Evolutionary conservation across 2,888 invertebrate genomes (phyloP).

Genomic region (Phortica okadai): DNA sequence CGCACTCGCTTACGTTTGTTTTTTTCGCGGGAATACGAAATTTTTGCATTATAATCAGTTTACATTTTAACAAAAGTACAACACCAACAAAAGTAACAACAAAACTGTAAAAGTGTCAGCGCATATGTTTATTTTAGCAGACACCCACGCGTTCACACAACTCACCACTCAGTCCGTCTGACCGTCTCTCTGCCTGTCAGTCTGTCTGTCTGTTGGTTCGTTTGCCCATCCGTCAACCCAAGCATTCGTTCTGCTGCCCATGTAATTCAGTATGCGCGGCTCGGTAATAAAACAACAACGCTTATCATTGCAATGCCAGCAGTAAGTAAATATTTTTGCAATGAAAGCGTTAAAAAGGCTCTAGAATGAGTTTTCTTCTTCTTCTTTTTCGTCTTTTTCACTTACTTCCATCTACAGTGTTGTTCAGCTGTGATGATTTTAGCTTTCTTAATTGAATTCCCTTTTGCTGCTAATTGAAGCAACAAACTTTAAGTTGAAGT

Average conservation of each 20-base stretch:
- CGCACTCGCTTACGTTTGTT: constrained; percentile 8
- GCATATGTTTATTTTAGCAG: neutral
- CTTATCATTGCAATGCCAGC: constrained; percentile 20
- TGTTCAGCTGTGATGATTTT: no score
- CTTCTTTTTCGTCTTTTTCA: neutral
- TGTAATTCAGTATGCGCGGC: no score
- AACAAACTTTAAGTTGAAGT: no score
- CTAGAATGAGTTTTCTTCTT: neutral
- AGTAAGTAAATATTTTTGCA: constrained; percentile 25
- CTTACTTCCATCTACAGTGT: no score
- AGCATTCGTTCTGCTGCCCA: no score
- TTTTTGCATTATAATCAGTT: constrained; percentile 30
- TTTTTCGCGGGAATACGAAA: neutral
- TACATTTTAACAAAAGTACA: constrained; percentile 4
- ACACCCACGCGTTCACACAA: neutral
- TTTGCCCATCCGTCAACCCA: no score
- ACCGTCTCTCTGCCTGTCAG: no score
- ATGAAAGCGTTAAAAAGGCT: neutral
- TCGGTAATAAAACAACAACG: neutral
- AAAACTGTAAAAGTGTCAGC: neutral
- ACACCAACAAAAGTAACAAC: no score
- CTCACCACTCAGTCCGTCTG: no score
- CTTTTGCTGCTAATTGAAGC: no score
- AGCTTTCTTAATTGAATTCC: no score
- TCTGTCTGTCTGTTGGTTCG: neutral